phyloP scores from a whole-genome alignment of 2,113 vertebrate species.

The Sinocyclocheilus rhinocerous region DNA sequence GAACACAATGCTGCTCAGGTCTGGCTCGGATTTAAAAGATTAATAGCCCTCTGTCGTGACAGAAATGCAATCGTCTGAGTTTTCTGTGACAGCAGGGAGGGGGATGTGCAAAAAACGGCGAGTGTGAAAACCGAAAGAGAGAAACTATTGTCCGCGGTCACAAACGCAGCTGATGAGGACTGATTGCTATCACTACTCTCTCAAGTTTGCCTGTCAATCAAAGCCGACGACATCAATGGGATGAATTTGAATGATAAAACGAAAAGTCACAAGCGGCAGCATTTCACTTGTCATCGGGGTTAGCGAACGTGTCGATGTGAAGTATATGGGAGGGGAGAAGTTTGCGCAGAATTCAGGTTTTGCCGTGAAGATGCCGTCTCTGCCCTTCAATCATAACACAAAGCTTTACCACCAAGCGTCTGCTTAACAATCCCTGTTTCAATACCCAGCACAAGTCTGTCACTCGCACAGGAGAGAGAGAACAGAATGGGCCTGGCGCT shows the following conservation, averaged over 20 bases:
- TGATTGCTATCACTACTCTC: conserved; percentile 68
- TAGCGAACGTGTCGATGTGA: conserved; percentile 62
- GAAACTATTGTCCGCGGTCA: conserved; percentile 71
- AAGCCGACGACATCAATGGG: conserved; percentile 64
- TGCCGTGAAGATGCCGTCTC: conserved; percentile 31
- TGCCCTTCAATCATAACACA: conserved; percentile 71
- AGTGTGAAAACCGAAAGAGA: conserved; percentile 69
- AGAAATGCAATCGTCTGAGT: conserved; percentile 68
- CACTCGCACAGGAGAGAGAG: conserved; percentile 61
- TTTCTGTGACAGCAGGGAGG: conserved; percentile 67
- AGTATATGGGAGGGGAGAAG: conserved; percentile 56
- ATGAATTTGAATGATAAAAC: conserved; percentile 74
- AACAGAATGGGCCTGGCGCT: conserved; percentile 70
- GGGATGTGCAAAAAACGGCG: conserved; percentile 56
- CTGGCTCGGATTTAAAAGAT: conserved; percentile 73
- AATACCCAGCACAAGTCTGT: conserved; percentile 69
- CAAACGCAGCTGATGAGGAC: conserved; percentile 68
- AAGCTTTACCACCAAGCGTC: conserved; percentile 71
- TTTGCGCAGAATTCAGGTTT: neutral
- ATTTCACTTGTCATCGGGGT: conserved; percentile 68
- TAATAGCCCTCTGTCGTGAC: conserved; percentile 71
- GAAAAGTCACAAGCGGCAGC: conserved; percentile 69
- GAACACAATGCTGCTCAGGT: conserved; percentile 69
- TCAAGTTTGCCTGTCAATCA: conserved; percentile 72
- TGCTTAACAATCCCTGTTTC: conserved; percentile 70